phyloP scores from a whole-genome alignment of 2,888 invertebrate genomes.

The Ligdia adustata region DNA sequence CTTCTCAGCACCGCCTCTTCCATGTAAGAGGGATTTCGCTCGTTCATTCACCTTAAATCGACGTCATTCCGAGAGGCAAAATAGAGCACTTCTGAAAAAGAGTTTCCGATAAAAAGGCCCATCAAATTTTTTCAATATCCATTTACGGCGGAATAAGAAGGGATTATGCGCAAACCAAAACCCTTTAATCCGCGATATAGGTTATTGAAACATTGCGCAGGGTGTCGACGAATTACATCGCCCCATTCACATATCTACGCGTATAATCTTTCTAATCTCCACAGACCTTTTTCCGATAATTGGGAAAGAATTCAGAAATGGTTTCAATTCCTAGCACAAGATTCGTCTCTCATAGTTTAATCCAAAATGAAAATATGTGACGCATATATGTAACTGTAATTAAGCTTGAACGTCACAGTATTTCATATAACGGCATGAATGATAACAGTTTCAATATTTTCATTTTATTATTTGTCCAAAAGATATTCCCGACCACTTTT shows the following conservation, averaged over 20 bases:
- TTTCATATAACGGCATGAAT: neutral
- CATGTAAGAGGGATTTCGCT: conserved; percentile 77
- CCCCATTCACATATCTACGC: conserved; percentile 44
- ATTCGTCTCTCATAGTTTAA: no score
- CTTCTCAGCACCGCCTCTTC: conserved; percentile 77
- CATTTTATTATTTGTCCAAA: neutral
- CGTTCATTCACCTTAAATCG: conserved; percentile 82
- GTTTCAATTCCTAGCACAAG: conserved; percentile 43
- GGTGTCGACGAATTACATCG: conserved; percentile 61
- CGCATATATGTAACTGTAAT: no score
- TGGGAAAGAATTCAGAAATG: conserved; percentile 41
- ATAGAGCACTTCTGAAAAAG: conserved; percentile 77
- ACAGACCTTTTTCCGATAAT: conserved; percentile 48
- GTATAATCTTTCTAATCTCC: conserved; percentile 43
- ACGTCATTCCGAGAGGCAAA: conserved; percentile 77
- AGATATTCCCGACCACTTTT: neutral
- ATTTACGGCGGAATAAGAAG: conserved; percentile 76
- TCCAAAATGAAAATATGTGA: no score
- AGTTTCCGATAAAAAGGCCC: conserved; percentile 75
- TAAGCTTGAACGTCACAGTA: neutral
- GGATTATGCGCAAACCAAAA: conserved; percentile 74
- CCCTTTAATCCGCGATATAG: conserved; percentile 72
- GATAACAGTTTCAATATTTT: conserved; percentile 4
- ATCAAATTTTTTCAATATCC: conserved; percentile 80
- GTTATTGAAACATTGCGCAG: conserved; percentile 69